Evolutionary conservation across 1,140 invertebrate genomes (phyloP).

Genomic region (Saxidomus purpurata): DNA sequence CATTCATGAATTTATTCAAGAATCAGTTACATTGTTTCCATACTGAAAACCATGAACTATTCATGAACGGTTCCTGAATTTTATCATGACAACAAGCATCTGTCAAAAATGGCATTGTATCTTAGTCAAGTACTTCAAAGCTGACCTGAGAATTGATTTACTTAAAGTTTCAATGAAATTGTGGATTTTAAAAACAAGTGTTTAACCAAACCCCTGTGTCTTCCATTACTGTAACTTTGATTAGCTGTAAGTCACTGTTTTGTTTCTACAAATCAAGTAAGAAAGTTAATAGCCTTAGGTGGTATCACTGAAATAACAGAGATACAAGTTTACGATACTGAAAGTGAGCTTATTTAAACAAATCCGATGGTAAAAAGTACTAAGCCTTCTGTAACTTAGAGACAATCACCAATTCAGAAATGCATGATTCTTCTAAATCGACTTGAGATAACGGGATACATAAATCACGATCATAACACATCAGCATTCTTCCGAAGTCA

Average conservation of each 20-base stretch:
- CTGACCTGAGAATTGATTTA: too few relatives aligned
- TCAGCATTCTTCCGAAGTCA: slow-evolving; percentile 53
- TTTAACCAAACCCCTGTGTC: neutral
- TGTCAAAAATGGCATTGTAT: too few relatives aligned
- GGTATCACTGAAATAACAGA: slow-evolving; percentile 1
- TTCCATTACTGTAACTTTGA: neutral
- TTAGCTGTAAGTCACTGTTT: neutral
- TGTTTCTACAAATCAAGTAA: slow-evolving; percentile 10
- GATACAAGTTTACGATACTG: slow-evolving; percentile 16
- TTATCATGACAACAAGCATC: too few relatives aligned
- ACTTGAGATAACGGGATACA: slow-evolving; percentile 34
- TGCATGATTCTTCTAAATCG: slow-evolving; percentile 52
- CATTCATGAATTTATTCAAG: too few relatives aligned
- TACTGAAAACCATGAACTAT: too few relatives aligned
- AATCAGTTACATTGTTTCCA: too few relatives aligned
- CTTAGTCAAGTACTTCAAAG: too few relatives aligned
- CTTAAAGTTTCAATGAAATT: too few relatives aligned
- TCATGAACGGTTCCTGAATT: too few relatives aligned
- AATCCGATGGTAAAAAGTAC: slow-evolving; percentile 37
- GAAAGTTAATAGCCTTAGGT: neutral
- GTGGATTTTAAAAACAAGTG: too few relatives aligned
- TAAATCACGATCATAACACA: slow-evolving; percentile 54
- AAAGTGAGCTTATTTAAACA: slow-evolving; percentile 61
- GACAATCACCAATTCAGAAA: slow-evolving; percentile 57
- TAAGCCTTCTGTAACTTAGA: slow-evolving; percentile 55